Conservation (phyloP, 2,888 invertebrate genomes). For the Caenorhabditis sp. region DNA sequence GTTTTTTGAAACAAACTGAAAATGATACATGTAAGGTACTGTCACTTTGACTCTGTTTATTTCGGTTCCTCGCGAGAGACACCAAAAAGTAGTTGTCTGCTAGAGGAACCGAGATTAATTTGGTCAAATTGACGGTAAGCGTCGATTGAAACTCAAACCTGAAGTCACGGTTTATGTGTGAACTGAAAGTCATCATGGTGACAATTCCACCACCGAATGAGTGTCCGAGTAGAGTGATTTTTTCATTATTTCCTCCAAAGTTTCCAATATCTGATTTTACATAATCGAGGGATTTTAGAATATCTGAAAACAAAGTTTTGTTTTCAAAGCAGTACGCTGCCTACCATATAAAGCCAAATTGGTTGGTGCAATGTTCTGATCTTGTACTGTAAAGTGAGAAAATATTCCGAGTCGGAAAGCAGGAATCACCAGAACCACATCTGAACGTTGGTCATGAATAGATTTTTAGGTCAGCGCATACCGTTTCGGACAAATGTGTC, state of each 20-base stretch:
- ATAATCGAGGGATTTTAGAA: slow-evolving; percentile 39
- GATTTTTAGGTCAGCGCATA: not conserved
- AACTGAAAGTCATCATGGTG: slow-evolving; percentile 7
- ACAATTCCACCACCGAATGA: slow-evolving; percentile 45
- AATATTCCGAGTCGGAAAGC: slow-evolving; percentile 74
- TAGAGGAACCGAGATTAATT: too few species aligned
- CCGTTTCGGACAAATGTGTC: slow-evolving; percentile 58
- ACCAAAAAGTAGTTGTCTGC: too few species aligned
- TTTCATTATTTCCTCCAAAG: slow-evolving; percentile 52
- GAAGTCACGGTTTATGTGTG: slow-evolving; percentile 1
- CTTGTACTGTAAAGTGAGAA: slow-evolving; percentile 67
- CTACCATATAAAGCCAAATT: slow-evolving; percentile 75
- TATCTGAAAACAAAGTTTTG: too few species aligned
- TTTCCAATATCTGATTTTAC: slow-evolving; percentile 35
- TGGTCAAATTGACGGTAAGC: too few species aligned
- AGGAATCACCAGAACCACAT: slow-evolving; percentile 73
- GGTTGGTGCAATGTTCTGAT: slow-evolving; percentile 65
- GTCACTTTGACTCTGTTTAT: too few species aligned
- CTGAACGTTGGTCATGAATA: slow-evolving; percentile 29
- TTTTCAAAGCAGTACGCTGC: too few species aligned
- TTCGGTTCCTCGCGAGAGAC: too few species aligned
- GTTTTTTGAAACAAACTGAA: slow-evolving; percentile 58
- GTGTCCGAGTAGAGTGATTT: slow-evolving; percentile 54
- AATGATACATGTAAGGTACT: too few species aligned
- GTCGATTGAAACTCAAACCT: too few species aligned